phyloP scores from a whole-genome alignment of 1,140 invertebrate species.

The Aradophagus sp. region DNA sequence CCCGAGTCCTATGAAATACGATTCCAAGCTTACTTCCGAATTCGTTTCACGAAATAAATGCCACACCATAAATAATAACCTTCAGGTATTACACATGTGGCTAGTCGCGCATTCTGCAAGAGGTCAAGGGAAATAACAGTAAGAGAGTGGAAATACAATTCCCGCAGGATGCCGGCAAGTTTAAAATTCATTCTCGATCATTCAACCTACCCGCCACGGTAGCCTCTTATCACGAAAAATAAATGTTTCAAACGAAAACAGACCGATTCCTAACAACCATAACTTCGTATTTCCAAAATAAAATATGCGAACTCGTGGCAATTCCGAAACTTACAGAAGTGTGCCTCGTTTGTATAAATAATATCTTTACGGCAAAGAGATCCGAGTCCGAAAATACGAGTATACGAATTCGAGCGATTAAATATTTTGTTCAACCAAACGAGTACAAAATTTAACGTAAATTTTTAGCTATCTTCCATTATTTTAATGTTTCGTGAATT shows the following conservation, averaged over 20 bases:
- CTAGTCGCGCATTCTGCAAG: constrained; percentile 11
- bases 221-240: constrained; percentile 14
- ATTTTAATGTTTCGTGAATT: no score
- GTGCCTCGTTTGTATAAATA: no score
- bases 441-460: no score
- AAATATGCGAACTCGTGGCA: constrained; percentile 15
- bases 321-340: constrained; percentile 26
- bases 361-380: no score
- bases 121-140: constrained; percentile 19
- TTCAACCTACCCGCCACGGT: constrained; percentile 9
- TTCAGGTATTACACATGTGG: constrained; percentile 1
- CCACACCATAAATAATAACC: constrained; percentile 15
- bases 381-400: no score
- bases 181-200: constrained; percentile 33
- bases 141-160: constrained; percentile 25
- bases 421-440: no score
- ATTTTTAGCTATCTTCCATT: no score
- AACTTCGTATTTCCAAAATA: constrained; percentile 26
- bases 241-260: constrained; percentile 20
- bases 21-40: not conserved
- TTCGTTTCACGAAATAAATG: constrained; percentile 7
- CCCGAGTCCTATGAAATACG: not conserved
- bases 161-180: constrained; percentile 6
- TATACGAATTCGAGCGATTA: no score
- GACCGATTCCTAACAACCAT: constrained; percentile 23